A percentile compares a stretch with the other conserved stretches of the same genome.
Evolutionary conservation across 1,140 invertebrate genomes (phyloP).

Genomic region (Triops cancriformis): DNA sequence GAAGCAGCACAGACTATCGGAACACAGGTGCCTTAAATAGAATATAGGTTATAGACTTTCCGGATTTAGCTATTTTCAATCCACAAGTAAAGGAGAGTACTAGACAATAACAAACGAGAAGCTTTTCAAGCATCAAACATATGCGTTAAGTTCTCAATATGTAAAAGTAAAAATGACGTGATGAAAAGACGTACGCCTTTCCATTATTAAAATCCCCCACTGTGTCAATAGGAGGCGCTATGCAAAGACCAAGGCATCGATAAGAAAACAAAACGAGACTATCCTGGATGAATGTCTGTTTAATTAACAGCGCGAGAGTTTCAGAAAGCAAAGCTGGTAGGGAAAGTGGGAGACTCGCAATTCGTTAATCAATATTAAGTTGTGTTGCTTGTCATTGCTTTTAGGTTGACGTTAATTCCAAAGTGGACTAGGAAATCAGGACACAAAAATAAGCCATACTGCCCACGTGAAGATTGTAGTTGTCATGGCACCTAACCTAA

Average conservation of each 20-base stretch:
- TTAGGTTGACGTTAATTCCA: neutral
- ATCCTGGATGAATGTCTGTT: neutral
- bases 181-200: neutral
- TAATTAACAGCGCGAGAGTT: neutral
- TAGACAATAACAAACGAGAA: neutral
- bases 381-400: neutral
- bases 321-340: neutral
- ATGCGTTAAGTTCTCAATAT: no score
- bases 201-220: neutral
- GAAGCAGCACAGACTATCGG: neutral
- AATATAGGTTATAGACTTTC: neutral
- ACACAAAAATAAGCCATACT: neutral
- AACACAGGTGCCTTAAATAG: constrained; percentile 6
- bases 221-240: neutral
- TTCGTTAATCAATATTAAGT: neutral
- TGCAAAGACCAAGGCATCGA: neutral
- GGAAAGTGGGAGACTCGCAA: neutral
- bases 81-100: neutral
- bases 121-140: no score
- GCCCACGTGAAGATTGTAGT: neutral
- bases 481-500: neutral
- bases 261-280: neutral
- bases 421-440: neutral
- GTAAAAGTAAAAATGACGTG: neutral
- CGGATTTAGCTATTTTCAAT: neutral